These are phyloP conservation scores for Gasterosteus nipponicus DNA, from an alignment of 2,113 vertebrate species.

Conservation along the genomic window DNA sequence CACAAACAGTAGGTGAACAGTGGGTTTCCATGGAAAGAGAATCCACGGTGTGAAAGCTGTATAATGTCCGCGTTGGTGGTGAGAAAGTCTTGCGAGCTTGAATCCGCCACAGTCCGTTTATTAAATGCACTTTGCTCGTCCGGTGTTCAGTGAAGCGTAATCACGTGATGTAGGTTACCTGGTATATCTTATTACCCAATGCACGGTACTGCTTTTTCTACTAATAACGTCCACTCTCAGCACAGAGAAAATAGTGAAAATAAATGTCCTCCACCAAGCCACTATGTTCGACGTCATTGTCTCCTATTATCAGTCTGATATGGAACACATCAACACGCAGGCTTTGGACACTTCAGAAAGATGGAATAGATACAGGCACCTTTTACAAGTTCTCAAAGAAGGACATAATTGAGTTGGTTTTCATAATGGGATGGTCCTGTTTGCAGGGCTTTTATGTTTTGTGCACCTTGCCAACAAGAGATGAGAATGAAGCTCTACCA, in stretches of 20 bases:
- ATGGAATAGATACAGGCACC: not conserved
- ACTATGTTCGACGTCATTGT: constrained; percentile 4
- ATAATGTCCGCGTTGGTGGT: not conserved
- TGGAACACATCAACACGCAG: constrained; percentile 3
- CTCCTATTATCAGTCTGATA: constrained; percentile 1
- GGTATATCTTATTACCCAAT: not conserved
- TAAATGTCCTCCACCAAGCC: not conserved
- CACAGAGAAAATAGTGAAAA: not conserved
- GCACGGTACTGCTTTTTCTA: not conserved
- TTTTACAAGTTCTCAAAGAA: constrained; percentile 2
- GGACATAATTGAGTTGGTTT: not conserved
- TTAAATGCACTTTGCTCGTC: constrained; percentile 17
- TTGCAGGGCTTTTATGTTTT: constrained; percentile 1
- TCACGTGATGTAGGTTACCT: not conserved
- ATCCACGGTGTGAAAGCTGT: not conserved
- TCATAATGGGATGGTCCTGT: constrained; percentile 18
- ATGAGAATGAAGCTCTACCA: not conserved
- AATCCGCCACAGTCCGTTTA: not conserved
- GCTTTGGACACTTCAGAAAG: not conserved
- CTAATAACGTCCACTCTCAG: not conserved
- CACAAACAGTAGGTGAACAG: not conserved
- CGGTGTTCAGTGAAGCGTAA: not conserved
- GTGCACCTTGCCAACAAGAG: not conserved
- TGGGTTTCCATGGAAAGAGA: not conserved
- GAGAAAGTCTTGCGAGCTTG: not conserved